Conservation (phyloP, 2,113 vertebrate genomes). For the Oenanthe melanoleuca region DNA sequence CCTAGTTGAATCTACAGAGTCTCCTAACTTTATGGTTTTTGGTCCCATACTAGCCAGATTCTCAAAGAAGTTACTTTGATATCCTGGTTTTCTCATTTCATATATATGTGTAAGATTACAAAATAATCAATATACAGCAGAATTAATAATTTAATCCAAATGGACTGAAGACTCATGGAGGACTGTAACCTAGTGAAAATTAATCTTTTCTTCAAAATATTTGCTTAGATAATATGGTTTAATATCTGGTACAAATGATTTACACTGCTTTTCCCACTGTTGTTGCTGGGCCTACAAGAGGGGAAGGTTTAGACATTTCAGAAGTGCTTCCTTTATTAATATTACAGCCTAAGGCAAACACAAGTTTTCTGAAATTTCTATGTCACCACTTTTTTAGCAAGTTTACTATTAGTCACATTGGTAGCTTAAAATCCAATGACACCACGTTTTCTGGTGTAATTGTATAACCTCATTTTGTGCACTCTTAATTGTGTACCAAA, state of each 20-base stretch:
- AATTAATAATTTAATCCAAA: background rate
- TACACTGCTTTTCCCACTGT: background rate
- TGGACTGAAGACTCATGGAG: background rate
- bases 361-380: background rate
- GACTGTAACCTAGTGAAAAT: background rate
- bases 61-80: background rate
- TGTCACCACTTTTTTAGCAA: background rate
- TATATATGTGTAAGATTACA: background rate
- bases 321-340: background rate
- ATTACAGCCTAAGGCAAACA: rapidly evolving
- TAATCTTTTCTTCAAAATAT: background rate
- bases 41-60: background rate
- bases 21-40: background rate
- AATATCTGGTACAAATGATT: background rate
- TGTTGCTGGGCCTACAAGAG: background rate
- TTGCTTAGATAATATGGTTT: background rate
- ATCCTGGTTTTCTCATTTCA: background rate
- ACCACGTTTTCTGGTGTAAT: background rate
- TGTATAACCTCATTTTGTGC: background rate
- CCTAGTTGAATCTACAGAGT: background rate
- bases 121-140: background rate
- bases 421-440: background rate
- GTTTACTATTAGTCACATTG: background rate
- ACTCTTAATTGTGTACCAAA: background rate
- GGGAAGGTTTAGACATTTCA: background rate